Conservation (phyloP, 1,140 invertebrate genomes). For the Eriocheir sinensis region DNA sequence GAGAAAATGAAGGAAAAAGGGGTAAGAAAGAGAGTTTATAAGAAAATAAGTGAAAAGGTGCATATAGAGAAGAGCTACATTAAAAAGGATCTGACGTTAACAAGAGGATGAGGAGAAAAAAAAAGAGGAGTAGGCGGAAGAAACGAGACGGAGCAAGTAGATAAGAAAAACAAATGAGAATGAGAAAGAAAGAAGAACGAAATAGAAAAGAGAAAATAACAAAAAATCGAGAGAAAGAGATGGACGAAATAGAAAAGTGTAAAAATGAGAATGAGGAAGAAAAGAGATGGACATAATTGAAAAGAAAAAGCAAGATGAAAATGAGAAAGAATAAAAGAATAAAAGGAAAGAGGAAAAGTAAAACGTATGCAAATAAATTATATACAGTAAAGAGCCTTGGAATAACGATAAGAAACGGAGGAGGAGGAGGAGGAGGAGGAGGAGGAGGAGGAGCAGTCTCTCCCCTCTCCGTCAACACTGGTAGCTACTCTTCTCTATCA, state of each 20-base stretch:
- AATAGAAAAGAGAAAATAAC: neutral
- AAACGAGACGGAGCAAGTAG: neutral
- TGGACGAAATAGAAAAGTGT: neutral
- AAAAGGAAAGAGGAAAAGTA: neutral
- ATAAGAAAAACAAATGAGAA: neutral
- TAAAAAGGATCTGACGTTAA: neutral
- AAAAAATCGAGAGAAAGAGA: neutral
- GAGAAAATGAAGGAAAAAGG: neutral
- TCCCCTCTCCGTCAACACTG: neutral
- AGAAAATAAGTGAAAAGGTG: neutral
- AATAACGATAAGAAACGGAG: neutral
- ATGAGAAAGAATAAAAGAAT: neutral
- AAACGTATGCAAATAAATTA: neutral
- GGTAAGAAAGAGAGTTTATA: neutral
- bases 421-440: neutral
- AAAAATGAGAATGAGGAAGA: slow-evolving; percentile 8
- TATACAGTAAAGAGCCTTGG: neutral
- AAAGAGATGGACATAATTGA: neutral
- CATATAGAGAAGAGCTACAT: neutral
- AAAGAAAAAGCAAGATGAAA: neutral
- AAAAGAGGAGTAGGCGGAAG: neutral
- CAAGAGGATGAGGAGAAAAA: neutral
- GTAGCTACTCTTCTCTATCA: slow-evolving; percentile 46
- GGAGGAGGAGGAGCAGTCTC: neutral
- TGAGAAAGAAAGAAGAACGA: too few relatives aligned